phyloP scores from a whole-genome alignment of 2,113 vertebrate species.

The Ceratotherium simum region DNA sequence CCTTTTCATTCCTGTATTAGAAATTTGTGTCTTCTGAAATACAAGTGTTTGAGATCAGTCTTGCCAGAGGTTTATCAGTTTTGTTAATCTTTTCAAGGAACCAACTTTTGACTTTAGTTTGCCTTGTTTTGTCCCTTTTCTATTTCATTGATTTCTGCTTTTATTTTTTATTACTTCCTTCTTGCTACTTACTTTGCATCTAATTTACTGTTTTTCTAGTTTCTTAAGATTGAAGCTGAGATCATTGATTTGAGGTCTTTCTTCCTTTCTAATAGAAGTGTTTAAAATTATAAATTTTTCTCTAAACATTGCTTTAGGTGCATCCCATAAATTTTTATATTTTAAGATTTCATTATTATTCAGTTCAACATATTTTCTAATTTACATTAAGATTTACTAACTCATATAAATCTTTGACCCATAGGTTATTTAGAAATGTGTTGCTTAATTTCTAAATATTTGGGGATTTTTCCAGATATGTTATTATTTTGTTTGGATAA shows the following conservation, averaged over 20 bases:
- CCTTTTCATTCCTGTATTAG: not conserved
- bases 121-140: slow-evolving; percentile 30
- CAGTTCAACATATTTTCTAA: slow-evolving; percentile 36
- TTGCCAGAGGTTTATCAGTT: not conserved
- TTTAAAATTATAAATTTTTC: not conserved
- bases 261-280: not conserved
- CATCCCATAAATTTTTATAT: not conserved
- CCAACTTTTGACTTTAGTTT: not conserved
- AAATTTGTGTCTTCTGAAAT: slow-evolving; percentile 1
- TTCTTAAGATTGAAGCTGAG: not conserved
- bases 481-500: not conserved
- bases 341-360: slow-evolving; percentile 53
- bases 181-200: not conserved
- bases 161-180: slow-evolving; percentile 1
- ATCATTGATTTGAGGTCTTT: not conserved
- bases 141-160: slow-evolving; percentile 17
- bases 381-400: slow-evolving; percentile 38
- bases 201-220: slow-evolving; percentile 13
- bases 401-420: not conserved
- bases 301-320: not conserved
- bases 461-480: not conserved
- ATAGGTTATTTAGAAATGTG: slow-evolving; percentile 30
- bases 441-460: slow-evolving; percentile 55
- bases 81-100: slow-evolving; percentile 34
- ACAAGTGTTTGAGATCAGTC: not conserved